Evolutionary conservation across 2,113 vertebrate species (phyloP).

Genomic region (Anguilla rostrata): DNA sequence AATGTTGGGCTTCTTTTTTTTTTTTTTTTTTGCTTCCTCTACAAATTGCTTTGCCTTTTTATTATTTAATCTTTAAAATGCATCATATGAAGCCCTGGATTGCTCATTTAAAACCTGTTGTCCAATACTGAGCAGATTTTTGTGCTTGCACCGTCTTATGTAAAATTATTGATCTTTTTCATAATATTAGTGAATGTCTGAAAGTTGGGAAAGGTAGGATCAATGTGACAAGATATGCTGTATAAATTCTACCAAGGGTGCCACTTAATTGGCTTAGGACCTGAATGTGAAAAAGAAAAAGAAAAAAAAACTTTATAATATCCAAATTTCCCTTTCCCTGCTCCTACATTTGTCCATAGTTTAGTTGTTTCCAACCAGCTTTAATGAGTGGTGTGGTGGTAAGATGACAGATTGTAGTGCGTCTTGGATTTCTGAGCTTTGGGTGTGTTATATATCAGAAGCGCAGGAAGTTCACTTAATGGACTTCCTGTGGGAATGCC

Average conservation of each 20-base stretch:
- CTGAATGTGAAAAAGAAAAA: conserved; percentile 42
- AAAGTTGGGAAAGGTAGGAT: not conserved
- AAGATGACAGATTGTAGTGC: conserved; percentile 51
- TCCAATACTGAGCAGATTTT: not conserved
- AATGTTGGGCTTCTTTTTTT: not conserved
- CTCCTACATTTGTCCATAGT: conserved; percentile 41
- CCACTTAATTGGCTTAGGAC: conserved; percentile 54
- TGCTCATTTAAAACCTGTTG: not conserved
- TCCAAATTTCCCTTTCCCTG: conserved; percentile 37
- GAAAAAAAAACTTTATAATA: conserved; percentile 5
- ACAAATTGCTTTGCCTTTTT: not conserved
- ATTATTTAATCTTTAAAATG: not conserved
- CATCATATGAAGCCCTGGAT: not conserved
- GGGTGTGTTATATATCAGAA: conserved; percentile 54
- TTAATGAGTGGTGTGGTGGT: conserved; percentile 42
- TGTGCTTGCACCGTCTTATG: not conserved
- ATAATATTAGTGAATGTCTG: not conserved
- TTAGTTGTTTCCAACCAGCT: conserved; percentile 47
- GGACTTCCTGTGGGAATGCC: conserved; percentile 47
- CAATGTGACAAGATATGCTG: not conserved
- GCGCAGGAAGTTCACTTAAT: conserved; percentile 57
- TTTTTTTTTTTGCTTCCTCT: not conserved
- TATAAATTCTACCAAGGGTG: conserved; percentile 36
- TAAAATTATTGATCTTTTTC: not conserved
- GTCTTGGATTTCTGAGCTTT: conserved; percentile 43